These are phyloP conservation scores for Cynopterus brachyotis DNA, from an alignment of 2,113 vertebrate species.

Conservation along the genomic window DNA sequence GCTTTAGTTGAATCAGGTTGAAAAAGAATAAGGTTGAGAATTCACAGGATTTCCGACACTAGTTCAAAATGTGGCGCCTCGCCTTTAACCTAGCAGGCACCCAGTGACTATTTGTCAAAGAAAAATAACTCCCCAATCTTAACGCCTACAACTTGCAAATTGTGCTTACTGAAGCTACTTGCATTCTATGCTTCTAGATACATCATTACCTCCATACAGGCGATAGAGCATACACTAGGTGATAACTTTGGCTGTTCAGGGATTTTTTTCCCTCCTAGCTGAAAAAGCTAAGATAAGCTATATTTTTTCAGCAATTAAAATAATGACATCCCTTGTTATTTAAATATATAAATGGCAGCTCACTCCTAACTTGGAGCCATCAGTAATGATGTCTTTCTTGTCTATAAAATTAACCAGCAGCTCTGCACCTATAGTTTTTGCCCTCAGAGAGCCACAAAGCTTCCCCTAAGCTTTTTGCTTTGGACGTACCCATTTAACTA, in stretches of 20 bases:
- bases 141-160: neutral
- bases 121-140: neutral
- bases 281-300: slow-evolving; percentile 19
- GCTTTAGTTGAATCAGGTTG: neutral
- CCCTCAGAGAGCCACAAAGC: neutral
- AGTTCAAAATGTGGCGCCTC: neutral
- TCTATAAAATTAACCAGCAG: neutral
- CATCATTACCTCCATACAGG: neutral
- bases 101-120: neutral
- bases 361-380: neutral
- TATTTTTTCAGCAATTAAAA: slow-evolving; percentile 39
- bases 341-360: slow-evolving; percentile 1
- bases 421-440: neutral
- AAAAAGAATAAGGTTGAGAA: slow-evolving; percentile 1
- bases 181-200: neutral
- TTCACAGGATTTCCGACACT: neutral
- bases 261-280: neutral
- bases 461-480: neutral
- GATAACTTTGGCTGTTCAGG: neutral
- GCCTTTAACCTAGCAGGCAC: neutral
- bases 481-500: neutral
- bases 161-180: neutral
- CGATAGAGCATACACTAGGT: neutral
- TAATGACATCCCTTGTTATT: slow-evolving; percentile 36
- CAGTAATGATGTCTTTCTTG: slow-evolving; percentile 22